phyloP scores from a whole-genome alignment of 53 echinoderm and acorn worm species.

The Holothuria leucospilota region DNA sequence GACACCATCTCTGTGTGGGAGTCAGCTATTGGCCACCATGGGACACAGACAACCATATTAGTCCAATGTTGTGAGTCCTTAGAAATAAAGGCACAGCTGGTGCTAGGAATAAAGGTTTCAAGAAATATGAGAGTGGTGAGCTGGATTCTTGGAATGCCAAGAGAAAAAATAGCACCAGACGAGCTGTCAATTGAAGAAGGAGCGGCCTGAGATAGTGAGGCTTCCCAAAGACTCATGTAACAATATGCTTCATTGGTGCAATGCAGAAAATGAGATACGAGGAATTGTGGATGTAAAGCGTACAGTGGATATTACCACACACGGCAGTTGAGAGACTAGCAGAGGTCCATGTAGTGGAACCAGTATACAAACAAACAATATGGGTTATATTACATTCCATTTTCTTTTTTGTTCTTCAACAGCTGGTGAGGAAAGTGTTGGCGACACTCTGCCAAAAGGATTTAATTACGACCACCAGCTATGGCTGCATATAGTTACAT shows the following conservation, averaged over 20 bases:
- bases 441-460: background rate
- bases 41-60: slow-evolving; percentile 53
- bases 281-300: too few species aligned
- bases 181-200: too few species aligned
- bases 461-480: slow-evolving; percentile 28
- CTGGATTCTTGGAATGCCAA: slow-evolving; percentile 44
- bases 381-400: too few species aligned
- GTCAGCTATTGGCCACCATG: slow-evolving; percentile 44
- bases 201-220: too few species aligned
- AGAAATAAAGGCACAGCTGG: slow-evolving; percentile 22
- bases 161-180: slow-evolving; percentile 37
- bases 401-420: background rate
- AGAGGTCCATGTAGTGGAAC: too few species aligned
- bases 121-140: slow-evolving; percentile 42
- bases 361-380: too few species aligned
- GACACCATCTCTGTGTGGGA: slow-evolving; percentile 32
- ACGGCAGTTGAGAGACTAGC: too few species aligned
- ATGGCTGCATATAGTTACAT: background rate
- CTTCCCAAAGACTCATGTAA: too few species aligned
- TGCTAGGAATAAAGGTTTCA: background rate
- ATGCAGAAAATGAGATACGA: too few species aligned
- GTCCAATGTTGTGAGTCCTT: slow-evolving; percentile 38
- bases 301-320: too few species aligned
- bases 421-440: background rate
- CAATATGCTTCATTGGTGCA: too few species aligned